Base-by-base conservation (phyloP, 2,797 vertebrate genomes). In the Halcyon leucocephala region DNA sequence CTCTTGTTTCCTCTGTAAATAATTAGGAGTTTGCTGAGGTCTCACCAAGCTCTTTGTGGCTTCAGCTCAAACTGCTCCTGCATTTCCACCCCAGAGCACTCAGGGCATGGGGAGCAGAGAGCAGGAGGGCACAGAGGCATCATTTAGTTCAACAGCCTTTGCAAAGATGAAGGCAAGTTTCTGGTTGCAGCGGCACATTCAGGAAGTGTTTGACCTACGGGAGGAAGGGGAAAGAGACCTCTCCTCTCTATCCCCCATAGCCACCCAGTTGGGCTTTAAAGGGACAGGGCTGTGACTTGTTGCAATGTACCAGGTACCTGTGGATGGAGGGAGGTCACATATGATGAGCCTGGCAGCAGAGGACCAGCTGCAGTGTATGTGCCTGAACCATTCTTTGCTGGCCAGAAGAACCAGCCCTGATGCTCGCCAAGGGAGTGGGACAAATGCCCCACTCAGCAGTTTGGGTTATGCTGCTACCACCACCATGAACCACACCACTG, bases 291-390 rank as follows among this genome's bases (percentile, higher is more conserved):
- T 60, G 51, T 52, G 64, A 39, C 17, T 51, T 46, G 62, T 25
- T 25, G 58, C 1, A 1, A 41, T 8, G 25, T 26, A 39, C 24
- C 37, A 28, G n/a, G 49, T 35, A 29, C 21, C 18, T 17, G 6
- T 42, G 57, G 55, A 25, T 19, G 33, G 18, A 51, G 16, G 39
- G 15, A 69, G 9, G 48, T 35, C 33, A 35, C 44, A 10, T 52
- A 29, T 1, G 12, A 64, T 21, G 4, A 41, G 19, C 37, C 57
- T 64, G 41, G 26, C 46, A 52, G 61, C 33, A 39, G 64, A 54
- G 39, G 44, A 51, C 9, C 5, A 8, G 39, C 21, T 73, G 49
- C 19, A 29, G 28, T 1, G 0, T 2, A 0, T 22, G 13, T 62
- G 19, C 31, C 41, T 3, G 7, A 21, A 39, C 52, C 41, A 3